Evolutionary conservation across 2,888 invertebrate species (phyloP).

Genomic region (Molorchus minor): DNA sequence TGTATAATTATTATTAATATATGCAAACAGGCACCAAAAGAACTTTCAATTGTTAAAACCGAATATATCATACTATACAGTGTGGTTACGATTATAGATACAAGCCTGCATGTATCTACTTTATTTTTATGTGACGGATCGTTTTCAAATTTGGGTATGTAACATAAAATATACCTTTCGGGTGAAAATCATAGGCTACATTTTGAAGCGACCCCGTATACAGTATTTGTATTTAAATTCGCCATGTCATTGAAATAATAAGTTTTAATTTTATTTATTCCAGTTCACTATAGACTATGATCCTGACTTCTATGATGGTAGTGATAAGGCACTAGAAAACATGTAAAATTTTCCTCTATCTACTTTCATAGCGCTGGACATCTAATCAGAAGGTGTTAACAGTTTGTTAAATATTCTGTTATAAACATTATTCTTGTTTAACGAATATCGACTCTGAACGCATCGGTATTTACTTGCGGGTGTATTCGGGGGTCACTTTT

Average conservation of each 20-base stretch:
- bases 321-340: slow-evolving; percentile 10
- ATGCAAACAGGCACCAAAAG: too few relatives aligned
- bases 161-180: too few relatives aligned
- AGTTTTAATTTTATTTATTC: slow-evolving; percentile 18
- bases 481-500: slow-evolving; percentile 22
- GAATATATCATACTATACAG: neutral
- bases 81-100: neutral
- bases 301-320: slow-evolving; percentile 10
- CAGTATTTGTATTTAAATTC: neutral
- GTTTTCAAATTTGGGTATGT: too few relatives aligned
- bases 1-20: too few relatives aligned
- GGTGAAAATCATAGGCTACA: neutral
- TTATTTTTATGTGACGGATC: too few relatives aligned
- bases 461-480: neutral
- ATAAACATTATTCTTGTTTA: slow-evolving; percentile 29
- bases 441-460: slow-evolving; percentile 18
- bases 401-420: slow-evolving; percentile 19
- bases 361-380: slow-evolving; percentile 16
- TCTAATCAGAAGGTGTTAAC: slow-evolving; percentile 6
- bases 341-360: slow-evolving; percentile 15
- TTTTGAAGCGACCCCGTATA: neutral
- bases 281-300: slow-evolving; percentile 7
- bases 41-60: neutral
- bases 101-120: neutral
- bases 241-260: slow-evolving; percentile 8